Percentiles rank a stretch among this genome's conserved stretches.
phyloP scores from a whole-genome alignment of 2,888 invertebrate species.

The Macrosiphum euphorbiae region DNA sequence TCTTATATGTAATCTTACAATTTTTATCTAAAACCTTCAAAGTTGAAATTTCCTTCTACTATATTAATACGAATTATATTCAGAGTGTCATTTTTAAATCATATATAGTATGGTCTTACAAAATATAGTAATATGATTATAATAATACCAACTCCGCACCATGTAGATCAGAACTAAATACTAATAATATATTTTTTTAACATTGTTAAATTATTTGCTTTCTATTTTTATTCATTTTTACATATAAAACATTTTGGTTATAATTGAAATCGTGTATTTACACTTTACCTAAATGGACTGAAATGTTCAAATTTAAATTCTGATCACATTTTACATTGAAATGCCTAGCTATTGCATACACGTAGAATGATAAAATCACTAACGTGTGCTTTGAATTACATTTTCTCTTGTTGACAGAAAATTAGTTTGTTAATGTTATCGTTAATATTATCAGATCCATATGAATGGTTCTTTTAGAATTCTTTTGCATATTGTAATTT shows the following conservation, averaged over 20 bases:
- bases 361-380: constrained; percentile 22
- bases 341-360: not conserved
- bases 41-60: not conserved
- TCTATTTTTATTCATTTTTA: not conserved
- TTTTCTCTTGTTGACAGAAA: not conserved
- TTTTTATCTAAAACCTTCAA: not conserved
- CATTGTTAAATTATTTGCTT: not conserved
- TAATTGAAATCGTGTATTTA: constrained; percentile 10
- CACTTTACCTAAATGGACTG: not conserved
- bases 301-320: constrained; percentile 6
- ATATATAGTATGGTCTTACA: not conserved
- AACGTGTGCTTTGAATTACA: constrained; percentile 21
- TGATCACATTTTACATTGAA: constrained; percentile 15
- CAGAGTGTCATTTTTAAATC: not conserved
- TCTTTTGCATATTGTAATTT: not conserved
- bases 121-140: not conserved
- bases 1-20: not conserved
- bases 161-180: not conserved
- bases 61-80: not conserved
- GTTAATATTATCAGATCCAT: not conserved
- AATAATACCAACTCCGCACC: not conserved
- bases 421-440: constrained; percentile 11
- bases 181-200: not conserved
- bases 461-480: not conserved
- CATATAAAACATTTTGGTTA: not conserved